These are phyloP conservation scores for Hylomyscus alleni DNA, from an alignment of 2,797 vertebrate species.

Conservation along the genomic window DNA sequence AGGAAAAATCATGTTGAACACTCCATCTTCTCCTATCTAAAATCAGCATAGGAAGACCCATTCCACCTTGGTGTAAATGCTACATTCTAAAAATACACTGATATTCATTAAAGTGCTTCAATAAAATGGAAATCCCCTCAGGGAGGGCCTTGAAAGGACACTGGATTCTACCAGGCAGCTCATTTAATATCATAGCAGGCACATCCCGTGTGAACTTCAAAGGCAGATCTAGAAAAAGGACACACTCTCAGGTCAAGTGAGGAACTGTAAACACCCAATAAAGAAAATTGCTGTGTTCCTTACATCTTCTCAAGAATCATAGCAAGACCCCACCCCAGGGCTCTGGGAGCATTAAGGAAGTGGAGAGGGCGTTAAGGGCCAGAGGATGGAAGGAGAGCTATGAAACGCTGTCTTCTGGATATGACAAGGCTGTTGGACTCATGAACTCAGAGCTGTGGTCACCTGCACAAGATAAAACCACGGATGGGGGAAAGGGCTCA, in stretches of 20 bases:
- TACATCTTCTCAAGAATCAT: background rate
- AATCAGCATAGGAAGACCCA: background rate
- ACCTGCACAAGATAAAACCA: background rate
- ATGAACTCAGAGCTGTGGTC: background rate
- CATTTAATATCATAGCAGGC: background rate
- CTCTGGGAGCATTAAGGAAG: background rate
- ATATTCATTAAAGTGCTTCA: background rate
- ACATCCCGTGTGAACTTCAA: background rate
- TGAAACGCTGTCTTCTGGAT: background rate
- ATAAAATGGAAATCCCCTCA: background rate
- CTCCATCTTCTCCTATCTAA: background rate
- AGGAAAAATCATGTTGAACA: background rate
- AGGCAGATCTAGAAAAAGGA: conserved; percentile 13
- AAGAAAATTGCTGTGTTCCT: background rate
- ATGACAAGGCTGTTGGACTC: background rate
- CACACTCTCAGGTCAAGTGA: background rate
- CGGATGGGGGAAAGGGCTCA: background rate
- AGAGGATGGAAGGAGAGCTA: background rate
- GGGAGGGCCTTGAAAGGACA: background rate
- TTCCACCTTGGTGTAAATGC: background rate
- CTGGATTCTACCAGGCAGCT: background rate
- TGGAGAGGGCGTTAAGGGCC: background rate
- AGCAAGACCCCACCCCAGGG: background rate
- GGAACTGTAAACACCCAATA: background rate
- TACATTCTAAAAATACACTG: background rate